phyloP scores from a whole-genome alignment of 2,888 invertebrate species.

The Netelia fuscicornis region DNA sequence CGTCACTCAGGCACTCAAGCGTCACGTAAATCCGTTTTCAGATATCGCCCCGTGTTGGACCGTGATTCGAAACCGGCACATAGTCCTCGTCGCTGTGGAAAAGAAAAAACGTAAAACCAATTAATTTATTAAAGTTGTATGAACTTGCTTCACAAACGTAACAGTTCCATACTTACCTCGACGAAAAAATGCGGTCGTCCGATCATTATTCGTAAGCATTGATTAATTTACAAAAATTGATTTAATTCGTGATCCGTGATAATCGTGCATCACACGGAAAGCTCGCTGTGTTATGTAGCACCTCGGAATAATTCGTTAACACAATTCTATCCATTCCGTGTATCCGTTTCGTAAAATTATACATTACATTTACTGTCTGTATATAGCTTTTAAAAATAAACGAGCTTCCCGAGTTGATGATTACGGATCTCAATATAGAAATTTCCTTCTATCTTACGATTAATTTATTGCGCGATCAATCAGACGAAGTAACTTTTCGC shows the following conservation, averaged over 20 bases:
- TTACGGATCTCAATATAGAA: not conserved
- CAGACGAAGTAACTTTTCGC: constrained; percentile 62
- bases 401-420: constrained; percentile 52
- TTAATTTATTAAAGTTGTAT: constrained; percentile 4
- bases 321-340: constrained; percentile 37
- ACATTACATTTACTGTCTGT: constrained; percentile 25
- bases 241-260: constrained; percentile 58
- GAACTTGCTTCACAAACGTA: constrained; percentile 9
- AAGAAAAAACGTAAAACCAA: constrained; percentile 30
- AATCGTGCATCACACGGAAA: constrained; percentile 67
- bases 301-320: constrained; percentile 63
- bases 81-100: constrained; percentile 69
- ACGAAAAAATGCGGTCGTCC: constrained; percentile 72
- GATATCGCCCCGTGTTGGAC: constrained; percentile 73
- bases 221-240: constrained; percentile 73
- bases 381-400: constrained; percentile 45
- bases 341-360: constrained; percentile 27
- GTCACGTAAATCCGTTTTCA: constrained; percentile 56
- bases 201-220: constrained; percentile 74
- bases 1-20: constrained; percentile 53
- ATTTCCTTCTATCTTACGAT: constrained; percentile 23
- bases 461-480: constrained; percentile 23
- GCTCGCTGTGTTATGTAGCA: constrained; percentile 63
- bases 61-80: constrained; percentile 56
- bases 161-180: constrained; percentile 67